phyloP scores from a whole-genome alignment of 2,797 vertebrate species.

The Prunella strophiata region DNA sequence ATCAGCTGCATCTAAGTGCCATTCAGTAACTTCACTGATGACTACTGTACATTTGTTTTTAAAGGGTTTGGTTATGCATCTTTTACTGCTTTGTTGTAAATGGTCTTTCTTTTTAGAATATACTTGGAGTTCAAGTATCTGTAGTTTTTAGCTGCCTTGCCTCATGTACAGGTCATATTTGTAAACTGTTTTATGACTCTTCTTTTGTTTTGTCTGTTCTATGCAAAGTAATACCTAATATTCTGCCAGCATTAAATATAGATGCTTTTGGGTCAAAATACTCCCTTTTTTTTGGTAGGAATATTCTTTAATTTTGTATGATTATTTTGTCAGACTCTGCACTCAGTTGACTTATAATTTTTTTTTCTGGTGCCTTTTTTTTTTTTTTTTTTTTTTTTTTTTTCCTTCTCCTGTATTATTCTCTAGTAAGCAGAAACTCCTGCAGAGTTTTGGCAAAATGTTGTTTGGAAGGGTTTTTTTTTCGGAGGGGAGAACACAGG shows the following conservation, averaged over 20 bases:
- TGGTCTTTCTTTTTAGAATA: not conserved
- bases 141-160: not conserved
- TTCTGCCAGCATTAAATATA: not conserved
- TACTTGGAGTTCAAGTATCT: not conserved
- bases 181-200: not conserved
- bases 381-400: not conserved
- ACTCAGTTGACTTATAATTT: fast-evolving
- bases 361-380: not conserved
- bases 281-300: not conserved
- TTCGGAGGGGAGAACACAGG: not conserved
- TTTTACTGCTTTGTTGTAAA: not conserved
- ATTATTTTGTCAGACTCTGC: not conserved
- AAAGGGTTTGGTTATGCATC: not conserved
- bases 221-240: not conserved
- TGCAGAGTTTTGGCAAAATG: not conserved
- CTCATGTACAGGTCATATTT: not conserved
- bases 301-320: not conserved
- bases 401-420: not conserved
- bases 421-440: not conserved
- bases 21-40: not conserved
- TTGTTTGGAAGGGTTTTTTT: not conserved
- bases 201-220: not conserved
- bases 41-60: not conserved
- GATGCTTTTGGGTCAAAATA: not conserved
- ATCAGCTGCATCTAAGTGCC: not conserved